Conservation (phyloP, 1,140 invertebrate genomes). For the Hyles vespertilio region DNA sequence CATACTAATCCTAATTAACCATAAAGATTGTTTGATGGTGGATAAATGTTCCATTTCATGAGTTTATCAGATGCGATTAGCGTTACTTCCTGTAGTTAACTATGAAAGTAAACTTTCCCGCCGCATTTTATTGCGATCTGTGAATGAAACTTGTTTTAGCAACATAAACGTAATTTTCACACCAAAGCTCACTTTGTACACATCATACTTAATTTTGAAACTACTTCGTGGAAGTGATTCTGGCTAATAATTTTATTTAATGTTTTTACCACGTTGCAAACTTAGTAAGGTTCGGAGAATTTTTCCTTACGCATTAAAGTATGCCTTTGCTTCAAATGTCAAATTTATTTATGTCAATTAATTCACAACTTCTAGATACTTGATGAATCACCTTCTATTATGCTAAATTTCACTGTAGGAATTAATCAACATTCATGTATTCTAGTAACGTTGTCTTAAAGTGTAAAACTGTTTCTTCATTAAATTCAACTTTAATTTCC, state of each 20-base stretch:
- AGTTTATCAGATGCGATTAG: background rate
- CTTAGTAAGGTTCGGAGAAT: background rate
- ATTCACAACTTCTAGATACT: no score
- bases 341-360: background rate
- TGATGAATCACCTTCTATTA: no score
- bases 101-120: conserved; percentile 2
- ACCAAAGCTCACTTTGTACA: background rate
- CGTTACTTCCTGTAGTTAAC: background rate
- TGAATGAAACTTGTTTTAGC: conserved; percentile 24
- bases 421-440: no score
- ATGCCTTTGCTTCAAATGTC: background rate
- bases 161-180: conserved; percentile 12
- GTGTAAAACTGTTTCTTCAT: no score
- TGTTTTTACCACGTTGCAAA: conserved; percentile 3
- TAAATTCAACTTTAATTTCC: no score
- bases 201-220: conserved; percentile 8
- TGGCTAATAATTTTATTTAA: conserved; percentile 19
- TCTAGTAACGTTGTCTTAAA: no score
- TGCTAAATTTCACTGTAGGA: no score
- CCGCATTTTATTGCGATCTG: conserved; percentile 15
- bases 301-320: background rate
- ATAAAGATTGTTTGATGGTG: no score
- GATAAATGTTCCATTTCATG: no score
- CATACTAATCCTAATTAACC: no score
- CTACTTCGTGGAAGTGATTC: conserved; percentile 13